Evolutionary conservation across 2,113 vertebrate genomes (phyloP).

Genomic region (Isurus oxyrinchus): DNA sequence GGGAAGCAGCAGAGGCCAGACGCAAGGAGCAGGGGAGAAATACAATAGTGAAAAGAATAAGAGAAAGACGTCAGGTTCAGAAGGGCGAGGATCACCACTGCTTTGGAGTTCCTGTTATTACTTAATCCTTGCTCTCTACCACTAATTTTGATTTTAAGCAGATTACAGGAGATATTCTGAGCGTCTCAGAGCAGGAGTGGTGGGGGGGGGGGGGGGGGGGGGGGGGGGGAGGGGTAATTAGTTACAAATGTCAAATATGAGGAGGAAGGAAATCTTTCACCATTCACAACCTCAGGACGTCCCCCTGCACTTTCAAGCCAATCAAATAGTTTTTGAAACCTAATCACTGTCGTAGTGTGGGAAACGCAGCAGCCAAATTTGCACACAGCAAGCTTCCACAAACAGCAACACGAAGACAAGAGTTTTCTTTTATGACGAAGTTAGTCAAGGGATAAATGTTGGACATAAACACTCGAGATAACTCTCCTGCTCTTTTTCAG

Average conservation of each 20-base stretch:
- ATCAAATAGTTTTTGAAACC: background rate
- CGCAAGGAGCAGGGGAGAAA: background rate
- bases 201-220: background rate
- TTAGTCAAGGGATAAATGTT: background rate
- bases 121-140: background rate
- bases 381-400: background rate
- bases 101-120: background rate
- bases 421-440: background rate
- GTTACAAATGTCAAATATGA: background rate
- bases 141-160: background rate
- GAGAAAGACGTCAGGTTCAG: background rate
- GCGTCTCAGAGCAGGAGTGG: background rate
- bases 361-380: background rate
- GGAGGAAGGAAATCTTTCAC: background rate
- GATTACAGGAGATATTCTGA: background rate
- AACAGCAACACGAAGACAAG: background rate
- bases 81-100: background rate
- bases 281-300: background rate
- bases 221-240: background rate
- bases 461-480: background rate
- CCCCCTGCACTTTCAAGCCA: background rate
- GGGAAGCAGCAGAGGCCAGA: background rate
- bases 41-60: background rate
- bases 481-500: background rate
- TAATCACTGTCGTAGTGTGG: background rate